Conservation (phyloP, 2,888 invertebrate species). For the Spodoptera exigua region DNA sequence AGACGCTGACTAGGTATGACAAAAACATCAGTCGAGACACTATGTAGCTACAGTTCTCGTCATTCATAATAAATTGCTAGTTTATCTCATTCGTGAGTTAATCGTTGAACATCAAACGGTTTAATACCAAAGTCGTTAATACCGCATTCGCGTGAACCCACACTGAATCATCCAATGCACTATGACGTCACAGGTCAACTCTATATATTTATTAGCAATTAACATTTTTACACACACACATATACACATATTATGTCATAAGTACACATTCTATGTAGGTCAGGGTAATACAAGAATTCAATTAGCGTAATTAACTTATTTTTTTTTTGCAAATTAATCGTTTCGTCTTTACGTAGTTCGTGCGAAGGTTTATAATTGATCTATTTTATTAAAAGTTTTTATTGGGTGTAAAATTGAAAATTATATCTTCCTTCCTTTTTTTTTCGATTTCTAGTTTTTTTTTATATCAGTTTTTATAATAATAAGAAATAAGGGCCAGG, state of each 20-base stretch:
- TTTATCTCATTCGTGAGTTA: conserved; percentile 24
- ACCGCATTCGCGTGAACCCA: conserved; percentile 37
- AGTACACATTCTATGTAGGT: conserved; percentile 41
- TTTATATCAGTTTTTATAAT: too few species aligned
- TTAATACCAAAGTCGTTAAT: conserved; percentile 37
- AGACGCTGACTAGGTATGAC: too few species aligned
- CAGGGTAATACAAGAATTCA: conserved; percentile 43
- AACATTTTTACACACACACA: conserved; percentile 44
- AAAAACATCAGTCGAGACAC: too few species aligned
- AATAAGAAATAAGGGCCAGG: too few species aligned
- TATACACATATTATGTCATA: conserved; percentile 45
- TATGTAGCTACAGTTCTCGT: too few species aligned
- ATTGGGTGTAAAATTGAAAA: too few species aligned
- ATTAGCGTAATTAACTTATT: conserved; percentile 39
- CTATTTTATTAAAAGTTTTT: conserved; percentile 17
- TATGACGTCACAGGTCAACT: conserved; percentile 67
- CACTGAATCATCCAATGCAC: conserved; percentile 57
- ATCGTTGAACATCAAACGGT: conserved; percentile 23
- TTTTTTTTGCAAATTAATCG: conserved; percentile 35
- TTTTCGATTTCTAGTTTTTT: neutral
- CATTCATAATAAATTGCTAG: conserved; percentile 16
- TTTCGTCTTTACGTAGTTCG: conserved; percentile 2
- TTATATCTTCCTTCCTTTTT: neutral
- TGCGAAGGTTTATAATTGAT: conserved; percentile 27
- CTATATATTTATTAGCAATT: conserved; percentile 48